Evolutionary conservation across 2,113 vertebrate genomes (phyloP), one percentile per base, ranked within the genome.

Genomic region (Cynocephalus volans): DNA sequence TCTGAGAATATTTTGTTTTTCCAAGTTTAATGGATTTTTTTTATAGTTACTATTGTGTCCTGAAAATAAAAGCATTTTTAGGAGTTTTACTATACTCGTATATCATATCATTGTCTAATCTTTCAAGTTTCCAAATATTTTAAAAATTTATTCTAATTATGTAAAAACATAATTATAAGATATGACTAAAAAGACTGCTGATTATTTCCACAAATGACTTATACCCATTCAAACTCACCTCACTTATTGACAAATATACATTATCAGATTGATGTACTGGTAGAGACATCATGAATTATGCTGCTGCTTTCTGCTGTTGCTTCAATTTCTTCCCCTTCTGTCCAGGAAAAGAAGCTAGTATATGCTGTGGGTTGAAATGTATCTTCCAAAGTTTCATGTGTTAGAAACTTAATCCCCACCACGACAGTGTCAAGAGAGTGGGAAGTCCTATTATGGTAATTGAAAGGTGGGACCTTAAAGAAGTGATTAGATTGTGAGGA

Each of bases 201-300:
- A 77, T 85, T 92, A 92, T 88, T 91, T 91, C 48, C 31, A 90
- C 72, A 84, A 28, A 58, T 96, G 28, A 94, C 76, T 81, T 96
- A 58, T 62, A 79, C 33, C 15, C 19, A 52, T 70, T 91, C 33
- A 96, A 88, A 79, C 6, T 82, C 26, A 93, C 8, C 6, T 82
- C 26, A 93, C 8, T 95, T 36, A 92, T 48, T 93, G 17, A 92
- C 45, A 92, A 84, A 50, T 89, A 52, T 64, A 17, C 41, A n/a
- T 92, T 90, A 90, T 36, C 12, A 81, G 18, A 45, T 64, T 81
- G 82, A 76, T 90, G 52, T 76, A 36, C 5, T 76, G 67, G 19
- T 41, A 86, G 4, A 80, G 76, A 80, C 5, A 50, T 52, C 12
- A 60, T 84, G 23, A 95, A 79, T 90, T 70, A 62, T 84, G 1